phyloP scores from a whole-genome alignment of 2,113 vertebrate species.

The Sander vitreus region DNA sequence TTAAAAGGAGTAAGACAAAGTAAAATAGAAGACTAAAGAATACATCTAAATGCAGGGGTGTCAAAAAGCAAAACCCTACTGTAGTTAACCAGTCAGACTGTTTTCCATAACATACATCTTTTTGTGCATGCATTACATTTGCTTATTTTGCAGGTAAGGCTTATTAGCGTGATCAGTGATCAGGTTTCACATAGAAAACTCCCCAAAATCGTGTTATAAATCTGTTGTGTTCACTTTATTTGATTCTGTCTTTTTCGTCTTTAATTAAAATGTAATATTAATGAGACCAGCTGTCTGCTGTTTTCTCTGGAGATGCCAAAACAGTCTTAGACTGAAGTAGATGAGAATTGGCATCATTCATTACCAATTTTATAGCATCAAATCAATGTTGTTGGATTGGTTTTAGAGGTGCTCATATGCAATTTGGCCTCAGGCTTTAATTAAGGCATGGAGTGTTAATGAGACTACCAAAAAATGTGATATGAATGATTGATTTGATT shows the following conservation, averaged over 20 bases:
- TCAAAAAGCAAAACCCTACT: not conserved
- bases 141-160: not conserved
- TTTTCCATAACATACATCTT: not conserved
- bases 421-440: slow-evolving; percentile 45
- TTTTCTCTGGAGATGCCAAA: slow-evolving; percentile 38
- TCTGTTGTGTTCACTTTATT: not conserved
- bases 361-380: slow-evolving; percentile 32
- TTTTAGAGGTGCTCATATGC: slow-evolving; percentile 36
- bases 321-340: not conserved
- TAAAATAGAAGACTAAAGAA: not conserved
- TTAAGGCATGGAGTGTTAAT: slow-evolving; percentile 28
- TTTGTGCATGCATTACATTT: not conserved
- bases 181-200: not conserved
- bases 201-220: not conserved
- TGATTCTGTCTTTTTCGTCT: slow-evolving; percentile 22
- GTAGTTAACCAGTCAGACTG: not conserved
- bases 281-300: slow-evolving; percentile 42
- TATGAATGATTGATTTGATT: slow-evolving; percentile 20
- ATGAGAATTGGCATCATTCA: slow-evolving; percentile 36
- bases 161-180: not conserved
- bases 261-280: slow-evolving; percentile 47
- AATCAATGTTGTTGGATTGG: slow-evolving; percentile 40
- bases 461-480: not conserved
- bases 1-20: not conserved
- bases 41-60: not conserved